Conservation (phyloP, 2,797 vertebrate species). For the Alauda arvensis region DNA sequence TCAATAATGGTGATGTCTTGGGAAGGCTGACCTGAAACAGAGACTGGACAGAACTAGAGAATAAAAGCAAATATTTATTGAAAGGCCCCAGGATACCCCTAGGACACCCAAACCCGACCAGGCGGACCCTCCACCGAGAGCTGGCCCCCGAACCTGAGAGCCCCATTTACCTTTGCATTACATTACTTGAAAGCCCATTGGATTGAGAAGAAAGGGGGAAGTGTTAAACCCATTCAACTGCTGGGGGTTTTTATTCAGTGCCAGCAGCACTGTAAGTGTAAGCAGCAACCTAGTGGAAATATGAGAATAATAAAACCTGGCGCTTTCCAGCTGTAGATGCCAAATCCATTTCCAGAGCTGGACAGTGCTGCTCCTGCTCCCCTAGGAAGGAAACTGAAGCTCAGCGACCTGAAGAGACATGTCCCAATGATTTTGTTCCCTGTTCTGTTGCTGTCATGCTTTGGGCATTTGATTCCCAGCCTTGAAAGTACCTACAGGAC, state of each 20-base stretch:
- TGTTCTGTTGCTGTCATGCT: constrained; percentile 16
- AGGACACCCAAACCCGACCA: too few species aligned
- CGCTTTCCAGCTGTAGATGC: constrained; percentile 57
- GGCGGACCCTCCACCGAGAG: too few species aligned
- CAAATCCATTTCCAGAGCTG: constrained; percentile 45
- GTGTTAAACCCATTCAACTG: neutral
- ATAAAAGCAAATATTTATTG: too few species aligned
- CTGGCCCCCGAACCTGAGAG: too few species aligned
- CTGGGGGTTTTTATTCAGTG: constrained; percentile 6
- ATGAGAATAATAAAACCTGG: constrained; percentile 54
- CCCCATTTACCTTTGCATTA: neutral
- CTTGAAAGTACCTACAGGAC: constrained; percentile 26
- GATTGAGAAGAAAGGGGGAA: neutral
- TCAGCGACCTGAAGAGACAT: constrained; percentile 51
- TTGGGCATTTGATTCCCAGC: constrained; percentile 31
- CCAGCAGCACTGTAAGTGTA: constrained; percentile 8
- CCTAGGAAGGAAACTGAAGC: constrained; percentile 45
- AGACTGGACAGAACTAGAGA: too few species aligned
- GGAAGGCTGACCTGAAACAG: too few species aligned
- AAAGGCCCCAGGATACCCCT: too few species aligned
- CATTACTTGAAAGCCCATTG: neutral
- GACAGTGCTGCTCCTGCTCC: constrained; percentile 7
- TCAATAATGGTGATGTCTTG: neutral
- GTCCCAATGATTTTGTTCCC: constrained; percentile 40
- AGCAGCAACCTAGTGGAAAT: constrained; percentile 29